These are phyloP conservation scores for Procambarus clarkii DNA, from an alignment of 1,140 invertebrate genomes.

Conservation along the genomic window DNA sequence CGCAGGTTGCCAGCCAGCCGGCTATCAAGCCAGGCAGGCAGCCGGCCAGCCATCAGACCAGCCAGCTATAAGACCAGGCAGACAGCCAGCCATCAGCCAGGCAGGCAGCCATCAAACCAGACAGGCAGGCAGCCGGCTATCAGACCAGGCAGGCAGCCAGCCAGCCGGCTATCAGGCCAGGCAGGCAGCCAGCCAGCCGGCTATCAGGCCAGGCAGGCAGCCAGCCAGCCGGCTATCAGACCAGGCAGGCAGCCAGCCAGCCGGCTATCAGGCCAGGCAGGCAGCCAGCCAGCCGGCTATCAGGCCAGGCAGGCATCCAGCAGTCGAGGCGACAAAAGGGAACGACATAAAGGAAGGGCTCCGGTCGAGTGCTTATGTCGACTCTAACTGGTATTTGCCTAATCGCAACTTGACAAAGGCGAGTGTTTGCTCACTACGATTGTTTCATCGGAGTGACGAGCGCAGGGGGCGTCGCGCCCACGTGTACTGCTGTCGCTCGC, in stretches of 20 bases:
- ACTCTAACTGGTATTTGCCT: slow-evolving; percentile 52
- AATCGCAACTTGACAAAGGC: slow-evolving; percentile 45
- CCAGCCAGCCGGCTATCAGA: no score
- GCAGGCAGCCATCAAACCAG: no score
- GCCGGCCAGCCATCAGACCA: no score
- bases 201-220: neutral
- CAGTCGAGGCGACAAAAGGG: neutral
- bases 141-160: no score
- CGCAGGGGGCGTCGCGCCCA: neutral
- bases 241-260: neutral
- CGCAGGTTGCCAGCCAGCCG: neutral
- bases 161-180: neutral
- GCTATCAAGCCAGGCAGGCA: no score
- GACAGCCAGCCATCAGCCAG: no score
- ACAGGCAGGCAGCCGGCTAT: no score
- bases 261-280: neutral
- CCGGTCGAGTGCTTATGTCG: slow-evolving; percentile 42
- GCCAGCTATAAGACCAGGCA: no score
- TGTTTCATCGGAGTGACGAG: slow-evolving; percentile 29
- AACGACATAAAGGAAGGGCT: neutral
- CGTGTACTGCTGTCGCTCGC: no score
- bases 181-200: neutral
- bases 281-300: neutral
- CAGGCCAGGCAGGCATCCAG: neutral
- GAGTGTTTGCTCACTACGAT: slow-evolving; percentile 43